phyloP scores from a whole-genome alignment of 1,140 invertebrate genomes.

The Ostrea denselamellosa region DNA sequence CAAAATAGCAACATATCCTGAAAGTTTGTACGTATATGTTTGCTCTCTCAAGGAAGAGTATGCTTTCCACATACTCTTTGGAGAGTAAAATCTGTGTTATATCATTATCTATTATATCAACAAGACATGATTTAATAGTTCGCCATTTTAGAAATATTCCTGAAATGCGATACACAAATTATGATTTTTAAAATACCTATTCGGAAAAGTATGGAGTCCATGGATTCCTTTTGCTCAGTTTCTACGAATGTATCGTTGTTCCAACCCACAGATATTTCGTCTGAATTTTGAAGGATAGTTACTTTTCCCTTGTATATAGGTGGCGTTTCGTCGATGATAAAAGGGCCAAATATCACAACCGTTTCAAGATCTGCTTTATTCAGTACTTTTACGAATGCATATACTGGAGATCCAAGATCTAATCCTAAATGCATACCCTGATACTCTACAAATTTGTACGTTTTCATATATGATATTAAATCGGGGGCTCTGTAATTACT shows the following conservation, averaged over 20 bases:
- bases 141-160: not conserved
- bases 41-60: not conserved
- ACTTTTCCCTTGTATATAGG: slow-evolving; percentile 47
- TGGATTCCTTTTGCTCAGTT: slow-evolving; percentile 49
- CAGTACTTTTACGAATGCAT: slow-evolving; percentile 52
- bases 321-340: slow-evolving; percentile 59
- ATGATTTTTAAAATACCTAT: slow-evolving; percentile 48
- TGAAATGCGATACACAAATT: not conserved
- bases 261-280: slow-evolving; percentile 50
- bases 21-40: not conserved
- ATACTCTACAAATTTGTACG: slow-evolving; percentile 44
- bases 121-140: not conserved
- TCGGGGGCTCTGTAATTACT: slow-evolving; percentile 22
- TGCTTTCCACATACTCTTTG: not conserved
- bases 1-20: not conserved
- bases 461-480: slow-evolving; percentile 48
- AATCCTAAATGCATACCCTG: slow-evolving; percentile 54
- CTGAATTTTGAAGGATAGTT: not conserved
- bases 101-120: too few relatives aligned
- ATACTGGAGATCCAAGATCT: slow-evolving; percentile 49
- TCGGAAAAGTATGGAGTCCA: slow-evolving; percentile 46
- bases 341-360: slow-evolving; percentile 49
- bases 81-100: not conserved
- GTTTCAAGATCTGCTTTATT: slow-evolving; percentile 57
- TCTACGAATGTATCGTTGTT: slow-evolving; percentile 47